Evolutionary conservation across 2,113 vertebrate species (phyloP).

Genomic region (Phoxinus phoxinus): DNA sequence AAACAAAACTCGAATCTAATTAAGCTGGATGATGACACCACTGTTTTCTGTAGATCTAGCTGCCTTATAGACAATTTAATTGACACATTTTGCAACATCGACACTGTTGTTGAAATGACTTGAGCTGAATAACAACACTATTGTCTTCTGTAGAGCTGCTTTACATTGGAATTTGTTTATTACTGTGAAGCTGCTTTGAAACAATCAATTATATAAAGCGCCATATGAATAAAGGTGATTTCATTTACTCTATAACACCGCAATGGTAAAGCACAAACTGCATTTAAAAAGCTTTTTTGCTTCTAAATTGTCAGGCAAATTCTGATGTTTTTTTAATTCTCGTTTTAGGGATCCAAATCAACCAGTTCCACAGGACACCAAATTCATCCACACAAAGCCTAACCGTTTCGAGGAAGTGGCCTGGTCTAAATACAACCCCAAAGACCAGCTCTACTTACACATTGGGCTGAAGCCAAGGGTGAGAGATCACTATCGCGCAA

Average conservation of each 20-base stretch:
- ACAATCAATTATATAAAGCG: too few relatives aligned
- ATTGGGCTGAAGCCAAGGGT: constrained; percentile 93
- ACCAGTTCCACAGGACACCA: constrained; percentile 95
- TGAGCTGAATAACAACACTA: too few relatives aligned
- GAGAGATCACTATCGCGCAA: constrained; percentile 93
- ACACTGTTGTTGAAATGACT: too few relatives aligned
- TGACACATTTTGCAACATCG: too few relatives aligned
- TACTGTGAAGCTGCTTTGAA: too few relatives aligned
- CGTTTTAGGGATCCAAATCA: constrained; percentile 89
- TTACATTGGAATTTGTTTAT: too few relatives aligned
- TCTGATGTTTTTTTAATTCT: constrained; percentile 44
- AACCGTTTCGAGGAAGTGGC: constrained; percentile 97
- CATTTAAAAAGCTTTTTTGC: background rate
- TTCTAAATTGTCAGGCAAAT: background rate
- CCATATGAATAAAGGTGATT: too few relatives aligned
- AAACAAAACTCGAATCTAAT: too few relatives aligned
- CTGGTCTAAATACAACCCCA: constrained; percentile 97
- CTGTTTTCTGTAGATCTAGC: too few relatives aligned
- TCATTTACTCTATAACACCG: background rate
- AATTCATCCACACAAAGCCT: constrained; percentile 96
- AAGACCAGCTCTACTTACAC: constrained; percentile 95
- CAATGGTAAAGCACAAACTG: background rate
- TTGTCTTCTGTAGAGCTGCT: too few relatives aligned
- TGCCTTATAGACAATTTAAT: too few relatives aligned
- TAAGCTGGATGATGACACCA: too few relatives aligned